Evolutionary conservation across 2,797 vertebrate species (phyloP).

Genomic region (Oceanodroma leucorhoa): DNA sequence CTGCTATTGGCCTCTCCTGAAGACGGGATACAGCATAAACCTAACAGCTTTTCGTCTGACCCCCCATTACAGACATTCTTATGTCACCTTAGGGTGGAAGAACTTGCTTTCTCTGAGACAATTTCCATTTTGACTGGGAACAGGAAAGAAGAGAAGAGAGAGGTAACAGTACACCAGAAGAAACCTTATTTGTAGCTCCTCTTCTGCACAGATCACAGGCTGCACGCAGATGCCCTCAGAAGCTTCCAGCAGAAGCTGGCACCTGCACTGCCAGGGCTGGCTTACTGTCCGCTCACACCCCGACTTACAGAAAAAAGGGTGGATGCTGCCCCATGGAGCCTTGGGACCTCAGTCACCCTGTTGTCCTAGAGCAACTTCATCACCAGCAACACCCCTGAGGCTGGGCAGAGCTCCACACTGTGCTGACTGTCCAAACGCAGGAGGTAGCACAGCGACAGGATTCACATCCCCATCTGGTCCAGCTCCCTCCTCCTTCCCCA

Average conservation of each 20-base stretch:
- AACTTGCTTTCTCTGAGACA: not conserved
- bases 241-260: not conserved
- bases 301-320: not conserved
- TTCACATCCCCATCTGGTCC: not conserved
- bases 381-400: not conserved
- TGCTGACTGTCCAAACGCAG: not conserved
- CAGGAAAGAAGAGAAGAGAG: not conserved
- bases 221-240: not conserved
- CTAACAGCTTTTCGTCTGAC: not conserved
- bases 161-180: not conserved
- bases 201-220: not conserved
- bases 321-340: fast-evolving
- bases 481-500: not conserved
- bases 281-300: not conserved
- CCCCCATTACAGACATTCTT: not conserved
- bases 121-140: not conserved
- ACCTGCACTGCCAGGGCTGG: not conserved
- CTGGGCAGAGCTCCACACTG: fast-evolving
- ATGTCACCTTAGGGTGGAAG: not conserved
- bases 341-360: not conserved
- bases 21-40: not conserved
- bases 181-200: not conserved
- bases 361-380: not conserved
- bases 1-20: not conserved
- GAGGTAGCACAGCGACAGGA: fast-evolving